phyloP scores from a whole-genome alignment of 2,888 invertebrate species.

The Notodonta ziczac region DNA sequence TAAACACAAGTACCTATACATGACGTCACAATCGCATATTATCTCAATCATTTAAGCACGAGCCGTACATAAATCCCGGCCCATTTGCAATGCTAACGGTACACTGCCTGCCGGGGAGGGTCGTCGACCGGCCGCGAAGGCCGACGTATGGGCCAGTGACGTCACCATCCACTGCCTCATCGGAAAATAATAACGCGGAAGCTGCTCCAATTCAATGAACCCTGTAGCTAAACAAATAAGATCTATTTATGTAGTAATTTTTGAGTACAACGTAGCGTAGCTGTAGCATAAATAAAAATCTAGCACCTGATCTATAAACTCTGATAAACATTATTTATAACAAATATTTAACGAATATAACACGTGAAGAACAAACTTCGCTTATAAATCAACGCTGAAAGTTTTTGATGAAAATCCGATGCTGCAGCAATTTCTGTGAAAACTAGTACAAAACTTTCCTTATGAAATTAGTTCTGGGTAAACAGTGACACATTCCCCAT shows the following conservation, averaged over 20 bases:
- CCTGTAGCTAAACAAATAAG: conserved; percentile 19
- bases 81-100: conserved; percentile 64
- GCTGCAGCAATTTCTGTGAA: not conserved
- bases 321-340: not conserved
- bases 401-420: not conserved
- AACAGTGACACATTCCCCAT: not conserved
- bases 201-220: conserved; percentile 28
- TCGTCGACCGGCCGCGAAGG: conserved; percentile 73
- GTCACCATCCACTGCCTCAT: conserved; percentile 49
- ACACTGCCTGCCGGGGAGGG: conserved; percentile 40
- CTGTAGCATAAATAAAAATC: conserved; percentile 18
- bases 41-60: conserved; percentile 6
- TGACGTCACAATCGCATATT: not conserved
- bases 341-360: not conserved
- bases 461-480: not conserved
- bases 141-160: conserved; percentile 57
- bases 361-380: not conserved
- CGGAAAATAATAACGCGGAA: conserved; percentile 39
- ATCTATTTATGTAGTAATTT: conserved; percentile 20
- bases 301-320: not conserved
- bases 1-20: too few species aligned
- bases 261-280: conserved; percentile 14
- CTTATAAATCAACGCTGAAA: not conserved
- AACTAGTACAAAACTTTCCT: not conserved
- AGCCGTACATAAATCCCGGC: conserved; percentile 38